Conservation (phyloP, 2,888 invertebrate genomes). For the Rhodophaea formosa region DNA sequence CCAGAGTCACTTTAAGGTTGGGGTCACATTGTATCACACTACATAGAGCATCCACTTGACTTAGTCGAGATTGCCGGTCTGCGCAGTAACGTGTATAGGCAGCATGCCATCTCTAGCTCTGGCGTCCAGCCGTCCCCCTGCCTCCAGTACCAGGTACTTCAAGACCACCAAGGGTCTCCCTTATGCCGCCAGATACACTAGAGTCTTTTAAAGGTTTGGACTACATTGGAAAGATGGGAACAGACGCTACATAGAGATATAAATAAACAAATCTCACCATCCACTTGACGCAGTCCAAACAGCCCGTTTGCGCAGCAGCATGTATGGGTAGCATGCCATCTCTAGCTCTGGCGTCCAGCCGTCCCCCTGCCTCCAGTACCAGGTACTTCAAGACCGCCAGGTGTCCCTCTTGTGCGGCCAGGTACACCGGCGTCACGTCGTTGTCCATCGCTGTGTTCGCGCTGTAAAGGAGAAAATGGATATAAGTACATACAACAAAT, state of each 20-base stretch:
- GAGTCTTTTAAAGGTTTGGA: too few relatives aligned
- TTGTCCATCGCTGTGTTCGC: conserved; percentile 96
- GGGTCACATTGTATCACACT: too few relatives aligned
- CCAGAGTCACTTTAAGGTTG: conserved; percentile 94
- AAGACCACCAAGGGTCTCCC: conserved; percentile 93
- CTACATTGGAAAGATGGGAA: too few relatives aligned
- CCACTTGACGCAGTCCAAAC: conserved; percentile 92
- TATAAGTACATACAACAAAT: background rate
- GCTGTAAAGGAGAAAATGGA: conserved; percentile 67
- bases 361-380: conserved; percentile 91
- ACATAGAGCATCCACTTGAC: conserved; percentile 97
- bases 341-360: conserved; percentile 90
- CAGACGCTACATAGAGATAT: too few relatives aligned
- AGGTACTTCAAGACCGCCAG: conserved; percentile 92
- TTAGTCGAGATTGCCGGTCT: conserved; percentile 92
- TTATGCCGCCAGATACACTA: too few relatives aligned
- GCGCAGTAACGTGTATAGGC: conserved; percentile 93
- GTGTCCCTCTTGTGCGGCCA: conserved; percentile 94
- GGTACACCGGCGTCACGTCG: conserved; percentile 93
- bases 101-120: conserved; percentile 95
- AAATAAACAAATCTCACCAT: conserved; percentile 83
- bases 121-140: conserved; percentile 90
- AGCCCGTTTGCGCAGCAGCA: conserved; percentile 94
- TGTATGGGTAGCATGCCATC: conserved; percentile 96
- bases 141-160: conserved; percentile 91